Conservation (phyloP, 1,140 invertebrate species). For the Pissodes strobi region DNA sequence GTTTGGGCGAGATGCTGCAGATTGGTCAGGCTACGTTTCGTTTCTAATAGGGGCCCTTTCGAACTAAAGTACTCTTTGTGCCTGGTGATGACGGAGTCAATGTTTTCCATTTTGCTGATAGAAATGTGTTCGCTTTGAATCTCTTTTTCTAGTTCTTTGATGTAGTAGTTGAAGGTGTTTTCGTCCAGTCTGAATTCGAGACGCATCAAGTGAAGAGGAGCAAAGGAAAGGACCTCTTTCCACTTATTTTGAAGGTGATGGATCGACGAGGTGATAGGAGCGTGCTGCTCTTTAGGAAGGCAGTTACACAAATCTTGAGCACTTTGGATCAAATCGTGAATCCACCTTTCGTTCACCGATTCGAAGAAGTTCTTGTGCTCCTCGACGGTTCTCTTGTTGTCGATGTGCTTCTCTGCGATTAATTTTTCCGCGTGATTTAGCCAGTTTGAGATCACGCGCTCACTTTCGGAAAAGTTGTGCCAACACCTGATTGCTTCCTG, state of each 20-base stretch:
- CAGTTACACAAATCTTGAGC: slow-evolving; percentile 78
- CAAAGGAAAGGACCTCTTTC: slow-evolving; percentile 76
- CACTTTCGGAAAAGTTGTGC: slow-evolving; percentile 82
- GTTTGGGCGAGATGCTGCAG: slow-evolving; percentile 69
- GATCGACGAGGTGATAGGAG: slow-evolving; percentile 69
- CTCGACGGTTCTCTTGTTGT: slow-evolving; percentile 79
- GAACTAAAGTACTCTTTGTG: slow-evolving; percentile 79
- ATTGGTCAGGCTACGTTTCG: slow-evolving; percentile 75
- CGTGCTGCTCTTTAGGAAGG: slow-evolving; percentile 69
- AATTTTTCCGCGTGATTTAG: slow-evolving; percentile 80
- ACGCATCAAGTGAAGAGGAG: slow-evolving; percentile 82
- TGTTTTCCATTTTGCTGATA: slow-evolving; percentile 82
- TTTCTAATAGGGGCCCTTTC: slow-evolving; percentile 68
- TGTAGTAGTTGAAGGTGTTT: slow-evolving; percentile 78
- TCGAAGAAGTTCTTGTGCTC: slow-evolving; percentile 84
- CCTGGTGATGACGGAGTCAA: slow-evolving; percentile 73
- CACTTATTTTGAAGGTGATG: slow-evolving; percentile 74
- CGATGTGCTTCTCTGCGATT: slow-evolving; percentile 79
- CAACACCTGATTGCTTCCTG: slow-evolving; percentile 80
- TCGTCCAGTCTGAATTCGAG: slow-evolving; percentile 90
- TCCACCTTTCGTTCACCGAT: slow-evolving; percentile 79
- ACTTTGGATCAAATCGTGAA: slow-evolving; percentile 78
- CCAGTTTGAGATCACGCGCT: slow-evolving; percentile 83
- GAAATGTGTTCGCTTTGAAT: slow-evolving; percentile 83
- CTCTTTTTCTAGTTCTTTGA: slow-evolving; percentile 89